Evolutionary conservation across 92 coral and sea anemone genomes (phyloP), one percentile per base, ranked within the genome.

Genomic region (Phymanthus crucifer): DNA sequence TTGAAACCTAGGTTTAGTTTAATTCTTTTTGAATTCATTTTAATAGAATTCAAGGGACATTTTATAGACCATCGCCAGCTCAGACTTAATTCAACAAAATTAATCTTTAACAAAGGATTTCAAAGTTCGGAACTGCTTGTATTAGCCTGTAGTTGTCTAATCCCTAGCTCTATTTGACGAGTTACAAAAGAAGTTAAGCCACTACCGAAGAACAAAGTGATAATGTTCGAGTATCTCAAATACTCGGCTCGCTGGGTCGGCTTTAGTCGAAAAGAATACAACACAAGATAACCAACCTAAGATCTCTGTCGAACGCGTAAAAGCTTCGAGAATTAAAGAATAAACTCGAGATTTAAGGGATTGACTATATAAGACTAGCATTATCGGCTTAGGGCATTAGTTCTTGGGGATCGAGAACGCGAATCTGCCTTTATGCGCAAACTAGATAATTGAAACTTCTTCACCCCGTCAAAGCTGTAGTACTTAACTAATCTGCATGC

Each of bases 91-190:
- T 61, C 68, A 61, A 58, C 32, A 58, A 14, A 58, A 58, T 26
- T n/a, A 58, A 24, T 61, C 35, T n/a, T n/a, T 61, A 24, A 24
- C 68, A 61, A 61, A 61, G 68, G 68, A 24, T 61, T 61, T 61
- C n/a, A n/a, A n/a, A n/a, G n/a, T n/a, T n/a, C n/a, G n/a, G 17
- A 61, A 61, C 68, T 61, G 68, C 29, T 61, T 61, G 68, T 61
- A 33, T 61, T 7, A 24, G 35, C 34, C 16, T 61, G 32, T 61
- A 61, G 68, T 61, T 61, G 26, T 27, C 34, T 24, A 61, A 61
- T 61, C 68, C 68, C 34, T 61, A 61, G 68, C 48, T 43, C 13
- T 17, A 61, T 61, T 10, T 9, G 0, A 8, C 68, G 29, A 61
- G 29, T 3, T 9, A 54, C 64, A 10, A 24, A 61, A 61, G 34